Base-by-base conservation (phyloP, 2,113 vertebrate genomes). In the Myotis lucifugus region DNA sequence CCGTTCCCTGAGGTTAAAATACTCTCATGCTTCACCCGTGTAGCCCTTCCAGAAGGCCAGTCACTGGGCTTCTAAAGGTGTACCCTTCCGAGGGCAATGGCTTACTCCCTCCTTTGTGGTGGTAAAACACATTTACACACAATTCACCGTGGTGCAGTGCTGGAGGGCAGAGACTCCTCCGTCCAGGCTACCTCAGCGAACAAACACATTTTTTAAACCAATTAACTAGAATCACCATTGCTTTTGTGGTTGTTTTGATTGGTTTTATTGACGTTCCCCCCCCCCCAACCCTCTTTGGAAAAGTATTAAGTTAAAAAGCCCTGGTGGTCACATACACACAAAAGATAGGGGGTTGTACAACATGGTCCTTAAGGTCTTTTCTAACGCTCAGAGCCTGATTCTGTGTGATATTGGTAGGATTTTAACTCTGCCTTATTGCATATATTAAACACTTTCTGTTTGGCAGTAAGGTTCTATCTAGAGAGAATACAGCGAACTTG, bases 361-460 rank as follows among this genome's bases (percentile, higher is more conserved):
- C 50, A 73, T 83, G 54, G 29, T 85, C 48, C 34, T 84, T 84
- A 52, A 67, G 40, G 46, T 89, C 61, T 95, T 86, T 72, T 93
- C 79, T 91, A 78, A 73, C 34, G 42, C 52, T 56, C 61, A 76
- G 52, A 88, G 50, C 91, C 59, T 86, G 70, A 59, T 73, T 87
- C 61, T 90, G n/a, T 70, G 69, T 88, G 23, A 70, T 74, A 14
- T 54, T 50, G 10, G 54, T 73, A 66, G 27, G 42, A 27, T 90
- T 94, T 96, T 86, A 92, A 50, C 14, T 95, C 46, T 69, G 46
- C 72, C 46, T 92, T 74, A 86, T 40, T 95, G 61, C 52, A 34
- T 73, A n/a, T 73, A 37, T 93, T 79, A 92, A 90, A 54, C 69
- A 82, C 32, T 67, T 66, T 94, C 42, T 92, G 27, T 79, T 94